These are phyloP conservation scores for Drosophila nigromelanica DNA, from an alignment of 1,140 invertebrate species.

Conservation along the genomic window DNA sequence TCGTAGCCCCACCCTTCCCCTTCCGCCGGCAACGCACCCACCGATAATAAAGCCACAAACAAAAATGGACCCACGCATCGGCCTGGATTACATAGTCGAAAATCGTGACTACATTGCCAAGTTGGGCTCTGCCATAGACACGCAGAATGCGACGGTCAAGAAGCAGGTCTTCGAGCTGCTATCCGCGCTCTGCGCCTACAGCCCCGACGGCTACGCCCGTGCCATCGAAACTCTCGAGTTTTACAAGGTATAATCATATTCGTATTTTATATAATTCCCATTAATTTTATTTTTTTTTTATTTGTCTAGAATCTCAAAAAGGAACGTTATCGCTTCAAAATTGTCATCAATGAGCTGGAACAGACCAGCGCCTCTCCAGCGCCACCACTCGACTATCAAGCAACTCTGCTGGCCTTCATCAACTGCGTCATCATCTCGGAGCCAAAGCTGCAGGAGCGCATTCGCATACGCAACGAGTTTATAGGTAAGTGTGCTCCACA, in stretches of 20 bases:
- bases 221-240: constrained; percentile 94
- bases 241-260: constrained; percentile 89
- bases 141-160: constrained; percentile 93
- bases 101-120: constrained; percentile 96
- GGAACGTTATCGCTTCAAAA: constrained; percentile 93
- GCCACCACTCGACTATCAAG: constrained; percentile 91
- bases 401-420: constrained; percentile 95
- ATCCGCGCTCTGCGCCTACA: constrained; percentile 95
- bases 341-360: constrained; percentile 94
- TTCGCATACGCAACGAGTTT: constrained; percentile 96
- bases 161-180: constrained; percentile 96
- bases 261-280: background rate
- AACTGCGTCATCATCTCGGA: constrained; percentile 98
- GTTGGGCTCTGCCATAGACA: constrained; percentile 94
- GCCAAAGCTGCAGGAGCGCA: constrained; percentile 92
- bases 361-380: constrained; percentile 86
- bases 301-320: constrained; percentile 89
- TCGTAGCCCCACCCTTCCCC: background rate
- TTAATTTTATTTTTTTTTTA: constrained; percentile 40
- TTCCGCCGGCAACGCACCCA: background rate
- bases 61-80: constrained; percentile 93
- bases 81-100: constrained; percentile 96
- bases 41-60: constrained; percentile 8
- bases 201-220: constrained; percentile 91
- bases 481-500: constrained; percentile 88